Conservation (phyloP, 2,797 vertebrate species). For the Anas bernieri region DNA sequence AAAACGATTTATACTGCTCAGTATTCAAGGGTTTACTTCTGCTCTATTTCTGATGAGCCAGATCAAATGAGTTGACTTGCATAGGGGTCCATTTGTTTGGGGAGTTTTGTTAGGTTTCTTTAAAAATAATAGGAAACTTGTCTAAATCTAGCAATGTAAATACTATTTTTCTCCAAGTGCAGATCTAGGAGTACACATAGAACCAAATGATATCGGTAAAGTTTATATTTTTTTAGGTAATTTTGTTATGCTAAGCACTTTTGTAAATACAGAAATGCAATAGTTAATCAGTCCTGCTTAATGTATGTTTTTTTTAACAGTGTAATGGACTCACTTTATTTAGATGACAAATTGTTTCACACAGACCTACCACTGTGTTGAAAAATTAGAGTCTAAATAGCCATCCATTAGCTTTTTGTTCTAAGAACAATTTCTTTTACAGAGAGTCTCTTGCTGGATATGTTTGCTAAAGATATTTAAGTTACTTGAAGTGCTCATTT, state of each 20-base stretch:
- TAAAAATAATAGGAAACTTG: constrained; percentile 55
- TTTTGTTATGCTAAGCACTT: constrained; percentile 81
- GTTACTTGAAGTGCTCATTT: constrained; percentile 78
- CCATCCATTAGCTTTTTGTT: constrained; percentile 74
- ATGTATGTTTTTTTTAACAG: constrained; percentile 67
- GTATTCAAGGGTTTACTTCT: constrained; percentile 38
- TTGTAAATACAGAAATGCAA: constrained; percentile 75
- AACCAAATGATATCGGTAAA: constrained; percentile 77
- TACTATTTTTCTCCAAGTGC: constrained; percentile 72
- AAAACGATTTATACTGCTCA: neutral
- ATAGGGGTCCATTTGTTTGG: constrained; percentile 42
- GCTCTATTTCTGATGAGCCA: constrained; percentile 50
- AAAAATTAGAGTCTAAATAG: constrained; percentile 71
- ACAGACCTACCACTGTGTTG: constrained; percentile 68
- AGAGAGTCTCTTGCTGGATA: constrained; percentile 63
- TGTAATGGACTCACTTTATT: constrained; percentile 60
- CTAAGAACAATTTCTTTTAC: constrained; percentile 73
- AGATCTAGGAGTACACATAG: constrained; percentile 73
- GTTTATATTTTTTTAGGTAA: constrained; percentile 79
- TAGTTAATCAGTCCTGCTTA: constrained; percentile 65
- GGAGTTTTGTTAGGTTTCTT: constrained; percentile 74
- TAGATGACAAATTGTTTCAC: constrained; percentile 69
- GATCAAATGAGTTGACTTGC: constrained; percentile 25
- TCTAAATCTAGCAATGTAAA: constrained; percentile 70
- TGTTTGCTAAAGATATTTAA: constrained; percentile 76